Evolutionary conservation across 2,797 vertebrate genomes (phyloP).

Genomic region (Vultur gryphus): DNA sequence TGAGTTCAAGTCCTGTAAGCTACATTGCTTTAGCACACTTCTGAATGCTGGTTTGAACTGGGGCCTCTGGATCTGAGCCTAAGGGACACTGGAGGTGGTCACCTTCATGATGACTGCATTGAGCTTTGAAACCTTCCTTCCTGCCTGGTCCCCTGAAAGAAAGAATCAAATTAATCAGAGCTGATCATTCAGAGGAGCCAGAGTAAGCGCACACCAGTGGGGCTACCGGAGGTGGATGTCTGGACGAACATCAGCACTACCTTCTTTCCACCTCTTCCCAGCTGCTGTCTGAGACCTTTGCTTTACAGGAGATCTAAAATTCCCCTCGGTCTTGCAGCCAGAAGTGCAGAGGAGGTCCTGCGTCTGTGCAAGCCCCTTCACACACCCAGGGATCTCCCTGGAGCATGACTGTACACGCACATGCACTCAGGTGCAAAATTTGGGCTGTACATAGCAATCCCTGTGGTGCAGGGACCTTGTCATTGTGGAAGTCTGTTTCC

Average conservation of each 20-base stretch:
- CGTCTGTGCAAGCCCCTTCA: neutral
- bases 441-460: neutral
- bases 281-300: neutral
- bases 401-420: neutral
- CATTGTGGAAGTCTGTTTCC: neutral
- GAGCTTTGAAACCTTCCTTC: neutral
- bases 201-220: neutral
- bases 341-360: neutral
- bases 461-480: neutral
- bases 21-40: neutral
- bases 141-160: neutral
- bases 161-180: neutral
- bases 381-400: neutral
- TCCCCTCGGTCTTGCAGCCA: neutral
- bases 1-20: neutral
- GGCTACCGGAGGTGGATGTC: rapidly evolving
- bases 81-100: neutral
- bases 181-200: neutral
- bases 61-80: neutral
- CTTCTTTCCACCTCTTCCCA: neutral
- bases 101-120: neutral
- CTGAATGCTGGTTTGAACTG: neutral
- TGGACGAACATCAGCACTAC: neutral
- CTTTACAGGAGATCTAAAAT: neutral
- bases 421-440: neutral